phyloP scores from a whole-genome alignment of 1,140 invertebrate species.

The Drosophila azteca region DNA sequence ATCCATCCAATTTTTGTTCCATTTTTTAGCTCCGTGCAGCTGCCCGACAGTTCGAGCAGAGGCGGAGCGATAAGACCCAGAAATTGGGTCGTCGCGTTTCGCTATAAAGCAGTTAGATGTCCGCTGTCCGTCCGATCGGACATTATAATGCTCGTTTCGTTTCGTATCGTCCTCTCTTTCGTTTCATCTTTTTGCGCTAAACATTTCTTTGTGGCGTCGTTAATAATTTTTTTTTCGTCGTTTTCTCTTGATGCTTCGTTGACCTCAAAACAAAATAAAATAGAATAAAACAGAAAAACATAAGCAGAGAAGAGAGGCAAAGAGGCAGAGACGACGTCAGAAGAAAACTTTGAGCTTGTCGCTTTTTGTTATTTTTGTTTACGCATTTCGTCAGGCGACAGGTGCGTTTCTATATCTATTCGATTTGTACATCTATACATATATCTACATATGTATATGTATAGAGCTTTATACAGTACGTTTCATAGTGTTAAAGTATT shows the following conservation, averaged over 20 bases:
- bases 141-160: conserved; percentile 29
- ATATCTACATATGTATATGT: conserved; percentile 7
- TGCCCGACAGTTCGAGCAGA: conserved; percentile 27
- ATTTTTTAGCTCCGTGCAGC: conserved; percentile 11
- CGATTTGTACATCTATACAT: conserved; percentile 18
- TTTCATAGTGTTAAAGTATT: neutral
- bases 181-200: conserved; percentile 59
- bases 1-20: conserved; percentile 13
- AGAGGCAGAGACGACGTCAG: neutral
- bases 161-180: conserved; percentile 22
- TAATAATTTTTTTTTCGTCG: conserved; percentile 46
- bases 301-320: conserved; percentile 1
- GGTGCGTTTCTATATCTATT: conserved; percentile 68
- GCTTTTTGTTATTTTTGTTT: conserved; percentile 77
- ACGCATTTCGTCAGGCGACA: conserved; percentile 70
- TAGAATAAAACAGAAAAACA: conserved; percentile 30
- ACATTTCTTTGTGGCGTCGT: conserved; percentile 75
- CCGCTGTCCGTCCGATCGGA: conserved; percentile 33
- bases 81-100: conserved; percentile 77
- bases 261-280: conserved; percentile 67
- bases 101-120: conserved; percentile 68
- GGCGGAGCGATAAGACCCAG: conserved; percentile 50
- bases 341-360: conserved; percentile 63
- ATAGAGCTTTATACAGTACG: conserved; percentile 19
- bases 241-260: conserved; percentile 36